These are phyloP conservation scores for Glaucopsyche alexis DNA, from an alignment of 2,888 invertebrate species.

Conservation along the genomic window DNA sequence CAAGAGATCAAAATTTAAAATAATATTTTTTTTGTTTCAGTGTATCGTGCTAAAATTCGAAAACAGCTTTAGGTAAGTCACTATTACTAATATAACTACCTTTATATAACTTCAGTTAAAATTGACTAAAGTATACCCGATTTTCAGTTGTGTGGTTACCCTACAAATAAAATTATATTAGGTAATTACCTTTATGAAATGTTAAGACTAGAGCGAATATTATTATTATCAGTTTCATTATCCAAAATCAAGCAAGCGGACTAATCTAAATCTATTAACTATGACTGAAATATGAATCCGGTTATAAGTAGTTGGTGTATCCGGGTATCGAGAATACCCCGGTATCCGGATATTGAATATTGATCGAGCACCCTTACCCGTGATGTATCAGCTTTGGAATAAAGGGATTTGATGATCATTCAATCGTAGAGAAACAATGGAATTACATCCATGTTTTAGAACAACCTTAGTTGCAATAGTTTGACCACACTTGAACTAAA, in stretches of 20 bases:
- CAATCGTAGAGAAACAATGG: slow-evolving; percentile 30
- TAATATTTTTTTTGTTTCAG: neutral
- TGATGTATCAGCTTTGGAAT: slow-evolving; percentile 68
- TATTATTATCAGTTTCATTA: slow-evolving; percentile 4
- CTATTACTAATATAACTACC: no score
- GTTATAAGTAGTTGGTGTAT: slow-evolving; percentile 58
- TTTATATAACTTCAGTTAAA: no score
- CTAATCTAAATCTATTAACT: slow-evolving; percentile 39
- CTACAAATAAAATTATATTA: no score
- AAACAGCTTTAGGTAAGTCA: neutral
- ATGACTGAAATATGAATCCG: slow-evolving; percentile 48
- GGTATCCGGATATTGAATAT: slow-evolving; percentile 72
- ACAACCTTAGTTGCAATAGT: neutral
- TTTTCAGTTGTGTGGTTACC: no score
- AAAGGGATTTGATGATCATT: slow-evolving; percentile 49
- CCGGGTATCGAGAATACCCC: slow-evolving; percentile 74
- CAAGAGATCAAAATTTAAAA: no score
- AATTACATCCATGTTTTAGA: slow-evolving; percentile 1
- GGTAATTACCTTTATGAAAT: no score
- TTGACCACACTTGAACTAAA: neutral
- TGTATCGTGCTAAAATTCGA: neutral
- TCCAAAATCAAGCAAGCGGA: slow-evolving; percentile 1
- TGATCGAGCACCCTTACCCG: slow-evolving; percentile 76
- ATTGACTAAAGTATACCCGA: no score
- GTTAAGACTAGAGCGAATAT: neutral